Evolutionary conservation across 2,888 invertebrate species (phyloP), one percentile per base, ranked within the genome.

Genomic region (Diaperis boleti): DNA sequence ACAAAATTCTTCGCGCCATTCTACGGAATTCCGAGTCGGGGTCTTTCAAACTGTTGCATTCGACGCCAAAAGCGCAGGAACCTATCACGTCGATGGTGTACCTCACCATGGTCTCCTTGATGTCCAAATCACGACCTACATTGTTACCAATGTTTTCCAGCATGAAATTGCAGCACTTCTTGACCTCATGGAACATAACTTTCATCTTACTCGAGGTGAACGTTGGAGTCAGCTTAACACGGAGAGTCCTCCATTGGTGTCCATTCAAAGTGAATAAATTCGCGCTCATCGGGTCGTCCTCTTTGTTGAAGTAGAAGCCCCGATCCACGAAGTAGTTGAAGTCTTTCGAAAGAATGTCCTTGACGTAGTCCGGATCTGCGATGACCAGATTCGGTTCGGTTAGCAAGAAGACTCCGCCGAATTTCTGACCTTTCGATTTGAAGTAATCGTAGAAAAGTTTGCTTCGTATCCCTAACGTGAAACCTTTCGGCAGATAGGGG

Each of bases 51-150:
- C 85, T 83, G 69, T 87, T 84, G 65, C 84, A 84, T 64, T 85
- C 83, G 2, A 87, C 79, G 33, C 87, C 87, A 71, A 86, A 87
- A 8, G 85, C 86, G 45, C 85, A 83, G 47, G 83, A 83, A 0
- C 85, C 86, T 18, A 87, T 85, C 1, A 86, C 84, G 69, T 87
- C 87, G 80, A 86, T 85, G 0, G 86, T 83, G 70, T 83, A 86
- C 62, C 83, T 83, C 1, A 84, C 85, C 63, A 84, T 82, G 42
- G 85, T 80, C 37, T 86, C 84, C 2, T 83, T 73, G 3, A 74
- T 67, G 50, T 77, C 68, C 1, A 71, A 20, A 5, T 62, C 62
- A 1, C 41, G 15, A 3, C 65, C 1, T 62, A 64, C 18, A 41
- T 11, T 33, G 33, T 55, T 56, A 14, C 61, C 52, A 49, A 64